These are phyloP conservation scores for Trachelus stipa DNA, from an alignment of 2,888 invertebrate genomes.

Conservation along the genomic window DNA sequence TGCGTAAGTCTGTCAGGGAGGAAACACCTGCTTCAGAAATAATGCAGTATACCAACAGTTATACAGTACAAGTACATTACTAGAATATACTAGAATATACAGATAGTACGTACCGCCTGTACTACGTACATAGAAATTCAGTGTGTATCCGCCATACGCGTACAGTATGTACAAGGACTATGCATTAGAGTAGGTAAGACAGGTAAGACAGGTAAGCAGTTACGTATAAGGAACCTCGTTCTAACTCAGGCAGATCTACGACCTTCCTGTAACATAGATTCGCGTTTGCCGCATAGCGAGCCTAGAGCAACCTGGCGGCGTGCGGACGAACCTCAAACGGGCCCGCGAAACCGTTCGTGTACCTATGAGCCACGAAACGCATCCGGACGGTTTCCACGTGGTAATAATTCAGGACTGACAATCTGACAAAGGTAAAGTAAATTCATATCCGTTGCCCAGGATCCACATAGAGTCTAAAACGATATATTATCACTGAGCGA, in stretches of 20 bases:
- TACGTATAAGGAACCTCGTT: slow-evolving; percentile 27
- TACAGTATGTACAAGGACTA: no score
- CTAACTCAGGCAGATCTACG: slow-evolving; percentile 45
- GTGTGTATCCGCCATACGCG: no score
- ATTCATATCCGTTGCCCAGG: not conserved
- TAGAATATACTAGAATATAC: no score
- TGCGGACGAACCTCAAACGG: slow-evolving; percentile 40
- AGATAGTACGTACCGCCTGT: no score
- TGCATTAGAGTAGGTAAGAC: not conserved
- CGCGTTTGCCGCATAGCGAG: slow-evolving; percentile 42
- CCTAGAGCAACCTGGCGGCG: slow-evolving; percentile 19
- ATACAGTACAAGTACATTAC: no score
- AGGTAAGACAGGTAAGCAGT: slow-evolving; percentile 13
- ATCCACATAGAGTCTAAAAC: not conserved
- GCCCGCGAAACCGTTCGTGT: slow-evolving; percentile 37
- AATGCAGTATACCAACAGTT: not conserved
- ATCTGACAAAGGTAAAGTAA: slow-evolving; percentile 3
- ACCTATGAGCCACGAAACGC: slow-evolving; percentile 33
- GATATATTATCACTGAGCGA: not conserved
- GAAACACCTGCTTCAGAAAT: slow-evolving; percentile 13
- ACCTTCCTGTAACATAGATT: slow-evolving; percentile 47
- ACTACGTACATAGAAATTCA: no score
- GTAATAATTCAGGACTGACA: slow-evolving; percentile 39
- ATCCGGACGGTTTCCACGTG: slow-evolving; percentile 38
- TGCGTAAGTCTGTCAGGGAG: slow-evolving; percentile 10